Percentiles rank a stretch among this genome's conserved stretches.
Conservation (phyloP, 2,797 vertebrate species). For the Varecia variegata region DNA sequence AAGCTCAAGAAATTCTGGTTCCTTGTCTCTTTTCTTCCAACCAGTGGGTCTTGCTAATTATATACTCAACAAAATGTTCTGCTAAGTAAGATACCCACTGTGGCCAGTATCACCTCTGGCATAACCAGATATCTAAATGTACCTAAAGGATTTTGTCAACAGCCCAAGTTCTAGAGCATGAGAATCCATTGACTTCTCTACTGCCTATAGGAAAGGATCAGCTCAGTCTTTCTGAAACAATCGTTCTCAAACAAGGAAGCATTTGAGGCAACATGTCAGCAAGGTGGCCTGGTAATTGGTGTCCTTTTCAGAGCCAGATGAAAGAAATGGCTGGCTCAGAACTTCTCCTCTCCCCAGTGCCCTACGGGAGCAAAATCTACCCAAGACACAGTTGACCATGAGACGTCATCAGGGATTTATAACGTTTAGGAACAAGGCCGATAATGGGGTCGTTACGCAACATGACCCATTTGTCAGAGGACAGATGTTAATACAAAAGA, state of each 20-base stretch:
- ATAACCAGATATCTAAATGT: not conserved
- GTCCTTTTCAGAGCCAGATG: not conserved
- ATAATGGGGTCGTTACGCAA: not conserved
- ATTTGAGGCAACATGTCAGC: not conserved
- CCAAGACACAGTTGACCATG: not conserved
- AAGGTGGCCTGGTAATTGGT: not conserved
- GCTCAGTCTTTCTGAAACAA: not conserved
- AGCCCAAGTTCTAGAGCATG: not conserved
- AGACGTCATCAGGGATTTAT: not conserved
- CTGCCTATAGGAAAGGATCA: not conserved
- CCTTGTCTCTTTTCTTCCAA: not conserved
- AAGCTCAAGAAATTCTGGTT: not conserved
- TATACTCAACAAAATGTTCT: not conserved
- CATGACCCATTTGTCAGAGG: not conserved
- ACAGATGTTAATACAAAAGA: slow-evolving; percentile 26
- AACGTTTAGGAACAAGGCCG: slow-evolving; percentile 28
- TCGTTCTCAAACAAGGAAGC: not conserved
- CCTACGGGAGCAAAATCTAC: not conserved
- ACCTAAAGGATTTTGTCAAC: not conserved
- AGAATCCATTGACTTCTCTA: not conserved
- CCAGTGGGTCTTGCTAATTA: not conserved
- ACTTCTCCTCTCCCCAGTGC: not conserved
- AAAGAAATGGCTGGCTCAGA: not conserved
- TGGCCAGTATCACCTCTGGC: not conserved
- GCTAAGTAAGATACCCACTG: not conserved